A percentile compares a stretch with the other conserved stretches of the same genome.
Evolutionary conservation across 2,888 invertebrate species (phyloP).

Genomic region (Bimastos eiseni): DNA sequence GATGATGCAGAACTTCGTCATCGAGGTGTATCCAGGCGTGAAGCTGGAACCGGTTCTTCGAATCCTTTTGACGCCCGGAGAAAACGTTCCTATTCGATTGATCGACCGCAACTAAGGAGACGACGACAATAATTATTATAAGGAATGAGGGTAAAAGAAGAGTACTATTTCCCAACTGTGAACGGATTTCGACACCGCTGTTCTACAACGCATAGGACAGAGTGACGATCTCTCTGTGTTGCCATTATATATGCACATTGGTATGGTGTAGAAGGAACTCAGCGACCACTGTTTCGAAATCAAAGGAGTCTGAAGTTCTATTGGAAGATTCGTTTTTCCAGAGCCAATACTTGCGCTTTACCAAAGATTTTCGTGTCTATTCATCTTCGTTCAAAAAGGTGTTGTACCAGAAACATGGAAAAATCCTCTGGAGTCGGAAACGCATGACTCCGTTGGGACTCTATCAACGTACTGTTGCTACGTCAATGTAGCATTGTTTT

Average conservation of each 20-base stretch:
- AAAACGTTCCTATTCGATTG: constrained; percentile 52
- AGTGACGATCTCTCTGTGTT: too few species aligned
- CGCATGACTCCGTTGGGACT: not conserved
- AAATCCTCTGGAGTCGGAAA: not conserved
- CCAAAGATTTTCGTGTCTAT: not conserved
- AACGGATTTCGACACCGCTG: not conserved
- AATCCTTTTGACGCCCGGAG: constrained; percentile 55
- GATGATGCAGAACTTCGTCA: constrained; percentile 55
- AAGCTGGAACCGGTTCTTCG: constrained; percentile 52
- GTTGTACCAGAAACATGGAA: not conserved
- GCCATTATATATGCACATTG: too few species aligned
- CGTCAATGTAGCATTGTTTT: too few species aligned
- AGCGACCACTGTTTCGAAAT: not conserved
- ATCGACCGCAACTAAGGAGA: not conserved
- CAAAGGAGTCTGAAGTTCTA: not conserved
- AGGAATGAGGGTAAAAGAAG: not conserved
- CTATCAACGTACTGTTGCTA: not conserved
- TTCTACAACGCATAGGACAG: not conserved
- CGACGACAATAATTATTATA: not conserved
- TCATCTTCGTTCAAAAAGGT: not conserved
- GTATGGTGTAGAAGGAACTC: not conserved
- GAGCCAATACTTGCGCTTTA: not conserved
- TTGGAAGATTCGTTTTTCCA: not conserved
- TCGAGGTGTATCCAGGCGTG: constrained; percentile 46
- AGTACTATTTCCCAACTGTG: not conserved